phyloP scores from a whole-genome alignment of 2,113 vertebrate genomes.

The Empidonax alnorum region DNA sequence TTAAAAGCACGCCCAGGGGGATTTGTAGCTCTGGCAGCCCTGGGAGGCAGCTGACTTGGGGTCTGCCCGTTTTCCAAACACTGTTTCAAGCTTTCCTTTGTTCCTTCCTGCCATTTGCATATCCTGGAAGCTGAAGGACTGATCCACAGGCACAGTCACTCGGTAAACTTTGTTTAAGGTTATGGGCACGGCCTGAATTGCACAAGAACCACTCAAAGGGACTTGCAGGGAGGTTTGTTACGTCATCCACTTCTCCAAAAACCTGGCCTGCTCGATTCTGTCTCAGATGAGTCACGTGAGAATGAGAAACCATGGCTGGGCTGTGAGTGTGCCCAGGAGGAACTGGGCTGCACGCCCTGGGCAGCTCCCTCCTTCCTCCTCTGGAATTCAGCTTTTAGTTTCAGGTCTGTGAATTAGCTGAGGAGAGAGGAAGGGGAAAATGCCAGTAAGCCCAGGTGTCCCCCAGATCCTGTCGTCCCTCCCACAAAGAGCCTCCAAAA shows the following conservation, averaged over 20 bases:
- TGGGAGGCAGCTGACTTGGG: background rate
- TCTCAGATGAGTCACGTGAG: background rate
- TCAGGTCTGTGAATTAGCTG: background rate
- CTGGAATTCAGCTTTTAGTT: background rate
- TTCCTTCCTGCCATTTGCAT: background rate
- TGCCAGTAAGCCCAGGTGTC: background rate
- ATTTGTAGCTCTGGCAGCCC: background rate
- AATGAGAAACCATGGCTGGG: background rate
- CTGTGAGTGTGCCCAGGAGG: background rate
- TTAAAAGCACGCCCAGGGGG: background rate
- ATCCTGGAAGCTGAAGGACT: background rate
- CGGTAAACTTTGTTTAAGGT: constrained; percentile 3
- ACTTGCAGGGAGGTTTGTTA: background rate
- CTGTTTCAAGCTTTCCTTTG: background rate
- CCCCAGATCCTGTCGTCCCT: background rate
- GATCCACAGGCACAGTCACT: background rate
- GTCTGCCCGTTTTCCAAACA: background rate
- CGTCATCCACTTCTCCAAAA: background rate
- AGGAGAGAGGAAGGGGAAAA: rapidly evolving
- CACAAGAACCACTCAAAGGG: background rate
- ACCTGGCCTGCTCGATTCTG: background rate
- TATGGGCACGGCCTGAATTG: background rate
- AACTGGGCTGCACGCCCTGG: background rate
- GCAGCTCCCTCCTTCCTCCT: background rate
- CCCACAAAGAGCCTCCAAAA: background rate